Percentiles rank a stretch among this genome's conserved stretches.
Evolutionary conservation across 1,140 invertebrate species (phyloP).

Genomic region (Bicyclus anynana): DNA sequence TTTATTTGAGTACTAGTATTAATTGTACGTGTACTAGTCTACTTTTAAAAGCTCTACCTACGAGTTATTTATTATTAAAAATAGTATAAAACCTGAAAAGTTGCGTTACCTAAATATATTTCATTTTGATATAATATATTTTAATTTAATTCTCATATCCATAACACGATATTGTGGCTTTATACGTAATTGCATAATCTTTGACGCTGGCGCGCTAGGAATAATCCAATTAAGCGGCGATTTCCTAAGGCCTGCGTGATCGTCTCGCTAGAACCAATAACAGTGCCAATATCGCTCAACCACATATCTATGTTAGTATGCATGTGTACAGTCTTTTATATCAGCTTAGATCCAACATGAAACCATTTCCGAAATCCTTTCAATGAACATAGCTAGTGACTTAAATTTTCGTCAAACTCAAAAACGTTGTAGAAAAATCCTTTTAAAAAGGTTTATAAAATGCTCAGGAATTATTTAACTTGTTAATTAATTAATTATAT

Average conservation of each 20-base stretch:
- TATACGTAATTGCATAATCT: slow-evolving; percentile 19
- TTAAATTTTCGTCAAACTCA: too few species aligned
- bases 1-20: too few species aligned
- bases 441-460: too few species aligned
- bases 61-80: too few species aligned
- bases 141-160: neutral
- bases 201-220: slow-evolving; percentile 22
- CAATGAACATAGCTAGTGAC: neutral
- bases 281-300: slow-evolving; percentile 25
- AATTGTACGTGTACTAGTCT: too few species aligned
- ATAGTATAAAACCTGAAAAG: too few species aligned
- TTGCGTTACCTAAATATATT: too few species aligned
- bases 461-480: too few species aligned
- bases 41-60: too few species aligned
- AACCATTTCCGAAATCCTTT: neutral
- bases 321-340: slow-evolving; percentile 17
- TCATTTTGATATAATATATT: too few species aligned
- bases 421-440: too few species aligned
- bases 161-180: neutral
- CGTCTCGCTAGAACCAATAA: slow-evolving; percentile 33
- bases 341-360: neutral
- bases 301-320: slow-evolving; percentile 14
- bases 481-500: too few species aligned
- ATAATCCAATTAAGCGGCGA: slow-evolving; percentile 36
- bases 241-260: slow-evolving; percentile 33